These are phyloP conservation scores for Alloscopus bannaensis DNA, from an alignment of 2,888 invertebrate genomes.

Conservation along the genomic window DNA sequence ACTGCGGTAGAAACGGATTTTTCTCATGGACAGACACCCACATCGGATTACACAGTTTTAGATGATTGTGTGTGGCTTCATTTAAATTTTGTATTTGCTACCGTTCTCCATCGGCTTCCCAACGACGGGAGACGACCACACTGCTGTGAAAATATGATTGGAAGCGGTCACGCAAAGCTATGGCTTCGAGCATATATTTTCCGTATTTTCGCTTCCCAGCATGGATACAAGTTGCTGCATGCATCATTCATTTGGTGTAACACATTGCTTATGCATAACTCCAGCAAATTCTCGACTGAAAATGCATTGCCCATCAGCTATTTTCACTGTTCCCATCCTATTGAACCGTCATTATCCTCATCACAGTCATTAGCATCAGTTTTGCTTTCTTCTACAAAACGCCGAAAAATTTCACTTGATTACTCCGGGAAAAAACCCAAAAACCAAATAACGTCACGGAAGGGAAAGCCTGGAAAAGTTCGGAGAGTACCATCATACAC, in stretches of 20 bases:
- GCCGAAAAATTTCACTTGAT: not conserved
- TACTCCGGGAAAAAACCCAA: too few relatives aligned
- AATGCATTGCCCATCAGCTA: too few relatives aligned
- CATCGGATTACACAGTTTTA: too few relatives aligned
- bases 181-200: too few relatives aligned
- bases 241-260: not conserved
- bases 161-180: constrained; percentile 64
- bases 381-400: not conserved
- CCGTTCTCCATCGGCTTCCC: too few relatives aligned
- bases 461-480: too few relatives aligned
- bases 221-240: not conserved
- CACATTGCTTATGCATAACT: not conserved
- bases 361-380: not conserved
- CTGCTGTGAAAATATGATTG: constrained; percentile 69
- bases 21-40: too few relatives aligned
- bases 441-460: too few relatives aligned
- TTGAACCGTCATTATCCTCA: not conserved
- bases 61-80: too few relatives aligned
- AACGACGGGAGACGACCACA: constrained; percentile 40
- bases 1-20: too few relatives aligned
- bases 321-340: not conserved
- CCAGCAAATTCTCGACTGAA: not conserved
- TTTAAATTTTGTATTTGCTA: too few relatives aligned
- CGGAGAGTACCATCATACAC: too few relatives aligned
- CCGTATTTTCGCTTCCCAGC: not conserved